These are phyloP conservation scores for Helleia helle DNA, from an alignment of 2,888 invertebrate genomes.

Conservation along the genomic window DNA sequence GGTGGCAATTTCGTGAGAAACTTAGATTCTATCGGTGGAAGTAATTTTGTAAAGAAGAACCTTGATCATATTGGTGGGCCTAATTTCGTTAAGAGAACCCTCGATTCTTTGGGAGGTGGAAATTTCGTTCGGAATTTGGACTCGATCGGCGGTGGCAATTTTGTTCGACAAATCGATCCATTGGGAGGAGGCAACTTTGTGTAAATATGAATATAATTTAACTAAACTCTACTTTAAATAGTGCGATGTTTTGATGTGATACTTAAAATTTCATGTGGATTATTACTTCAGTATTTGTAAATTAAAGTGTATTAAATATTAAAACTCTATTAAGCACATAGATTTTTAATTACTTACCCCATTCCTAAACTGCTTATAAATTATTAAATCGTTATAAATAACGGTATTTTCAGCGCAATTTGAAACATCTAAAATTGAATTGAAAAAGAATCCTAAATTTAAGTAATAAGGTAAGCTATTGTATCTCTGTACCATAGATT, in stretches of 20 bases:
- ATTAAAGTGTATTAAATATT: conserved; percentile 7
- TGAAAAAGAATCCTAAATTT: background rate
- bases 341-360: background rate
- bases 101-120: conserved; percentile 58
- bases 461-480: conserved; percentile 20
- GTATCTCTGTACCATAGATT: too few species aligned
- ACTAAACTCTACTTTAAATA: background rate
- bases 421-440: background rate
- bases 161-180: conserved; percentile 50
- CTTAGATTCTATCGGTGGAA: conserved; percentile 52
- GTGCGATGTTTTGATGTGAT: conserved; percentile 5
- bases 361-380: background rate
- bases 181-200: conserved; percentile 56
- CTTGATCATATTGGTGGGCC: conserved; percentile 57
- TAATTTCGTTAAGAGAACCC: conserved; percentile 51
- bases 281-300: conserved; percentile 16
- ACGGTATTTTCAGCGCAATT: too few species aligned
- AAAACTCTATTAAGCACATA: background rate
- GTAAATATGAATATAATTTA: conserved; percentile 23
- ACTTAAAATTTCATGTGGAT: conserved; percentile 16
- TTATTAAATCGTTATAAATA: too few species aligned
- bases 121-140: conserved; percentile 61
- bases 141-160: conserved; percentile 66
- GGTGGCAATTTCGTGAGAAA: conserved; percentile 59
- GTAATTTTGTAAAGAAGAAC: conserved; percentile 56